Percentiles rank a stretch among this genome's conserved stretches.
These are phyloP conservation scores for Callipepla californica DNA, from an alignment of 2,113 vertebrate genomes.

Conservation along the genomic window DNA sequence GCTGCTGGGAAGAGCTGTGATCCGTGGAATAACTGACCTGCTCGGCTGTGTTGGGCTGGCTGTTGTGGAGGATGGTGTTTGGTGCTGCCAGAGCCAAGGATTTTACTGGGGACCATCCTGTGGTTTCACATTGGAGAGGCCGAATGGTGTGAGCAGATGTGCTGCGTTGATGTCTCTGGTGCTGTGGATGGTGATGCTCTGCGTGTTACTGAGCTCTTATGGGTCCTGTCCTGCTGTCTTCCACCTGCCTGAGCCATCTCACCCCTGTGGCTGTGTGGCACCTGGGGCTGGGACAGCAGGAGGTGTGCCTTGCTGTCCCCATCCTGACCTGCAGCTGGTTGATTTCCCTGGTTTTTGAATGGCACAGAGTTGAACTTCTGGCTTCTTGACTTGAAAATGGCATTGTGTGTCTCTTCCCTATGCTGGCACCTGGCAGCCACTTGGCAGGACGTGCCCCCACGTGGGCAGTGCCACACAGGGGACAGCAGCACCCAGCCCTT, in stretches of 20 bases:
- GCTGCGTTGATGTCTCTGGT: neutral
- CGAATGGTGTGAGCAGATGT: neutral
- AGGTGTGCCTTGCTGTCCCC: fast-evolving
- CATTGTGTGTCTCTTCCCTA: fast-evolving
- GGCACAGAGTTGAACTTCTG: neutral
- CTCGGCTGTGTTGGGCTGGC: fast-evolving
- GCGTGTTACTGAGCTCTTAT: fast-evolving
- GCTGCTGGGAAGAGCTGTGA: fast-evolving
- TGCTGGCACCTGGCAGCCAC: neutral
- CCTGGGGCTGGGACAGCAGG: fast-evolving
- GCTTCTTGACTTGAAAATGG: neutral
- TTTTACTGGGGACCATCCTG: fast-evolving
- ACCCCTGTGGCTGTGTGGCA: neutral
- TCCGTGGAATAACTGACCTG: neutral
- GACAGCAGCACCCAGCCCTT: fast-evolving
- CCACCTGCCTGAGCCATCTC: fast-evolving
- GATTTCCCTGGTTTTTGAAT: fast-evolving
- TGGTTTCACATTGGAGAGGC: fast-evolving
- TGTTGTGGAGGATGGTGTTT: fast-evolving
- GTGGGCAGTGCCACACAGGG: fast-evolving
- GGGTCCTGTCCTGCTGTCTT: neutral
- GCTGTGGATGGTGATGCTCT: fast-evolving
- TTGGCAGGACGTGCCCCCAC: fast-evolving
- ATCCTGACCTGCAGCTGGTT: fast-evolving
- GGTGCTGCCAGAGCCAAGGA: neutral